Conservation (phyloP, 2,797 vertebrate genomes). For the Antrozous pallidus region DNA sequence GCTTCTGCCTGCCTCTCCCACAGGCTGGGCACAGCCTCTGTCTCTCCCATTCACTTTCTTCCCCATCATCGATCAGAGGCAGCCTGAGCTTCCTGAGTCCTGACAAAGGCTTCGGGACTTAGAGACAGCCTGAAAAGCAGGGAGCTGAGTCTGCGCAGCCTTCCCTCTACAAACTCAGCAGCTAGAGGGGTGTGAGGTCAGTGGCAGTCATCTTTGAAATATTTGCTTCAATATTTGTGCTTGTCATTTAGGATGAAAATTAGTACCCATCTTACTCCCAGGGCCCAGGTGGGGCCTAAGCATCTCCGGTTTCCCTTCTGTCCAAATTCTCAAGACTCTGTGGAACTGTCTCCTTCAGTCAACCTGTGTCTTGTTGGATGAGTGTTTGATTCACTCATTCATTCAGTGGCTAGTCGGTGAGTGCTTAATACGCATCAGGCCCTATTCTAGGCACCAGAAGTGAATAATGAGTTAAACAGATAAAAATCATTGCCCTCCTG, state of each 20-base stretch:
- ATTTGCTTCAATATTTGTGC: slow-evolving; percentile 3
- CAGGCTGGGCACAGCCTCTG: background rate
- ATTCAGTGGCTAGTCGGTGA: background rate
- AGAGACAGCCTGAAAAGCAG: slow-evolving; percentile 31
- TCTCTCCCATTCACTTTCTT: background rate
- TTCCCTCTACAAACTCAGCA: background rate
- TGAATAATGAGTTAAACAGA: background rate
- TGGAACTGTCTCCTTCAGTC: background rate
- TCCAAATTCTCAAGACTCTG: background rate
- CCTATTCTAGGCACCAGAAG: background rate
- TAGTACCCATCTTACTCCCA: background rate
- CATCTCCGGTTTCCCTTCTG: background rate
- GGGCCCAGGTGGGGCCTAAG: background rate
- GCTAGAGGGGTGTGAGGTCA: background rate
- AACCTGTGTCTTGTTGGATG: background rate
- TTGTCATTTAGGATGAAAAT: background rate
- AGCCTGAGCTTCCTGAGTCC: background rate
- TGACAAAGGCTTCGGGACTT: background rate
- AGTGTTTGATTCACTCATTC: background rate
- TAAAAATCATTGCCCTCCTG: background rate
- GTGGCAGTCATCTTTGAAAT: background rate
- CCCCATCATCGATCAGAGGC: background rate
- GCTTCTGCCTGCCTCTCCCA: slow-evolving; percentile 25
- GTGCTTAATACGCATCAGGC: background rate
- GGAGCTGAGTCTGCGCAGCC: background rate